Evolutionary conservation across 2,888 invertebrate genomes (phyloP).

Genomic region (Xylota segnis): DNA sequence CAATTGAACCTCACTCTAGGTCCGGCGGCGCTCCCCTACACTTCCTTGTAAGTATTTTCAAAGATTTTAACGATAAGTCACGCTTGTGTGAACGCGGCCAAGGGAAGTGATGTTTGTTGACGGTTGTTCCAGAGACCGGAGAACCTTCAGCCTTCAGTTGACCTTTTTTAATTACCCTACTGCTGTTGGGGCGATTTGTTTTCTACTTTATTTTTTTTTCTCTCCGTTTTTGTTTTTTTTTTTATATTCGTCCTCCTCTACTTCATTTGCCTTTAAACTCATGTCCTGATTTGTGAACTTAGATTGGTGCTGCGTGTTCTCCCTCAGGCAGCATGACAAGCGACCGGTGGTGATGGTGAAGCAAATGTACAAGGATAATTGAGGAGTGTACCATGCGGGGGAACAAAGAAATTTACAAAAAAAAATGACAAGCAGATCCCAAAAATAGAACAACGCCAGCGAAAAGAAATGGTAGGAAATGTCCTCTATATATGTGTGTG

Average conservation of each 20-base stretch:
- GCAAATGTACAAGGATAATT: slow-evolving; percentile 64
- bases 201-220: slow-evolving; percentile 26
- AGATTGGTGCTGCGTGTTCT: slow-evolving; percentile 68
- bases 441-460: slow-evolving; percentile 35
- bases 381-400: neutral
- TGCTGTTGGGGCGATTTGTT: slow-evolving; percentile 55
- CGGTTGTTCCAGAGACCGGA: slow-evolving; percentile 24
- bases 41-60: slow-evolving; percentile 60
- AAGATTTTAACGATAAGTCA: slow-evolving; percentile 74
- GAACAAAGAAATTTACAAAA: slow-evolving; percentile 45
- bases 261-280: slow-evolving; percentile 41
- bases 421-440: slow-evolving; percentile 51
- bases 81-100: slow-evolving; percentile 57
- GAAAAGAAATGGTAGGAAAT: neutral
- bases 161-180: slow-evolving; percentile 67
- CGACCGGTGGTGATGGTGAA: slow-evolving; percentile 60
- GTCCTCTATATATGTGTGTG: no score
- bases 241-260: slow-evolving; percentile 7
- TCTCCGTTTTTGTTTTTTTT: slow-evolving; percentile 20
- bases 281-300: slow-evolving; percentile 69
- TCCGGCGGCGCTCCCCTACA: slow-evolving; percentile 10
- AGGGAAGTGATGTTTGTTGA: slow-evolving; percentile 41
- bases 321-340: slow-evolving; percentile 52
- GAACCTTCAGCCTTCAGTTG: slow-evolving; percentile 50
- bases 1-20: slow-evolving; percentile 31